Evolutionary conservation across 2,113 vertebrate genomes (phyloP).

Genomic region (Craseonycteris thonglongyai): DNA sequence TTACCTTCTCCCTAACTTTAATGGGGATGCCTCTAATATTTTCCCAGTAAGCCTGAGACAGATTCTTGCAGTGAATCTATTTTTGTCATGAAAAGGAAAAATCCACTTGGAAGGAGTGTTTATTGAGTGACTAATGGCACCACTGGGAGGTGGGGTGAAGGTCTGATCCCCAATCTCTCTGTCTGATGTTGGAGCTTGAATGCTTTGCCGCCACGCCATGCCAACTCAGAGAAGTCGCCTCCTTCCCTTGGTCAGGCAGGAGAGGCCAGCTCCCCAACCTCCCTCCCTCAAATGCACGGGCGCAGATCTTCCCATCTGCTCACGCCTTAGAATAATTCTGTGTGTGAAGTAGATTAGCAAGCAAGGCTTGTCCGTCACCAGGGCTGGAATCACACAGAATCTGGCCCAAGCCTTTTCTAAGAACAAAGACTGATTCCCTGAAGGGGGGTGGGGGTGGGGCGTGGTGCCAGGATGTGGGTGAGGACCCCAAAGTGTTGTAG

Average conservation of each 20-base stretch:
- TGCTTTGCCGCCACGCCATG: neutral
- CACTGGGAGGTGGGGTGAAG: accelerated
- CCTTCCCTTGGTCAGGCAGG: neutral
- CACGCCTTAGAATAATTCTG: conserved; percentile 53
- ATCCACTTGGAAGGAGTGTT: neutral
- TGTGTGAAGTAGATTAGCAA: neutral
- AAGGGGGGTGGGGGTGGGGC: too few species aligned
- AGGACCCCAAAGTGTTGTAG: accelerated
- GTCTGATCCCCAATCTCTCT: neutral
- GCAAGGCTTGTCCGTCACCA: neutral
- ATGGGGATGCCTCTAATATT: neutral
- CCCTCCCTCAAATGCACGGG: conserved; percentile 8
- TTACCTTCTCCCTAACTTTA: neutral
- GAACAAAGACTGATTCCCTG: neutral
- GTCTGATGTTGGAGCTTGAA: neutral
- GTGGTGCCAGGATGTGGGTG: accelerated
- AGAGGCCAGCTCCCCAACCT: neutral
- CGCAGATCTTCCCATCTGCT: conserved; percentile 56
- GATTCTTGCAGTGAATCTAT: neutral
- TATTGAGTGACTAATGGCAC: neutral
- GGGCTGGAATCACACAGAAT: neutral
- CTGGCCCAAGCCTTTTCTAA: neutral
- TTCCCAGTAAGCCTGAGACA: neutral
- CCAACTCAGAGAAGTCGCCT: neutral
- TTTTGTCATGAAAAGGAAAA: neutral